phyloP scores from a whole-genome alignment of 2,797 vertebrate species.

The Lindbergichthys nudifrons region DNA sequence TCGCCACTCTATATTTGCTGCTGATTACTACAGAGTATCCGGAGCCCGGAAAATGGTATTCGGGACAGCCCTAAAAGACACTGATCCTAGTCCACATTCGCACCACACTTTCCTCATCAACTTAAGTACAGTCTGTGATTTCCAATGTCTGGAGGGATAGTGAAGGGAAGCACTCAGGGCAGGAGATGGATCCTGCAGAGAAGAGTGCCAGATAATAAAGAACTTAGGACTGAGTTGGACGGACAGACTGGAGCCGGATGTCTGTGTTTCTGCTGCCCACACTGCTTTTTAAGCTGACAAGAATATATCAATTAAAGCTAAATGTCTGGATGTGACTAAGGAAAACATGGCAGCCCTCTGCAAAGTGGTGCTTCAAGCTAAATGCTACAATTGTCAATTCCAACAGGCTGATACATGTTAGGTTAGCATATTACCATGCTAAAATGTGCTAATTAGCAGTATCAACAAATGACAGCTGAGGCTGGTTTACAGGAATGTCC shows the following conservation, averaged over 20 bases:
- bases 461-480: not conserved
- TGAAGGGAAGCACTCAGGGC: not conserved
- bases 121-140: conserved; percentile 43
- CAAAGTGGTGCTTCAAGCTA: not conserved
- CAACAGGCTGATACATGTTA: not conserved
- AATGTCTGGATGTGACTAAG: not conserved
- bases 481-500: not conserved
- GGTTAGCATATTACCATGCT: no score
- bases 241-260: conserved; percentile 8
- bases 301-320: conserved; percentile 4
- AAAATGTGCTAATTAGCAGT: no score
- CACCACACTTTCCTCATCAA: conserved; percentile 9
- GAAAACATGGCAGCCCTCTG: not conserved
- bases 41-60: no score
- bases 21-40: no score
- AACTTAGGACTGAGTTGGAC: conserved; percentile 27
- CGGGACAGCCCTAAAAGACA: conserved; percentile 5
- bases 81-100: not conserved
- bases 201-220: not conserved
- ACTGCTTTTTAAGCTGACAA: conserved; percentile 7
- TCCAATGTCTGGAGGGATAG: conserved; percentile 11
- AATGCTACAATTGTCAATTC: not conserved
- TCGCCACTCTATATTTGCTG: no score
- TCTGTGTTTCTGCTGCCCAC: not conserved
- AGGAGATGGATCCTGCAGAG: conserved; percentile 6